Percentiles rank a stretch among this genome's conserved stretches.
Evolutionary conservation across 2,888 invertebrate genomes (phyloP).

Genomic region (Penaeus monodon): DNA sequence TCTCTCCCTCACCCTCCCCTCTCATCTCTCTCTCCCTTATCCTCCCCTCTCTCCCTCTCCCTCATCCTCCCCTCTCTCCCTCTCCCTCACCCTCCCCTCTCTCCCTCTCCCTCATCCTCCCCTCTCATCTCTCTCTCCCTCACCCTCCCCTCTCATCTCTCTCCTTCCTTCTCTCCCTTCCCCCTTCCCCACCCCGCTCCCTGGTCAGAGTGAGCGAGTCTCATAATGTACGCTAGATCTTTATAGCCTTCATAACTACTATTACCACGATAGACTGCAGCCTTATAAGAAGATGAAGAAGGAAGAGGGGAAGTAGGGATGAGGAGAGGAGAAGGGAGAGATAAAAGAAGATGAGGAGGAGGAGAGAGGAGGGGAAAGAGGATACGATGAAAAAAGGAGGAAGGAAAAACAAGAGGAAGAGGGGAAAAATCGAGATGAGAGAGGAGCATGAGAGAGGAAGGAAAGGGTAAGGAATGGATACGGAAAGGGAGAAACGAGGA

Average conservation of each 20-base stretch:
- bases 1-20: not conserved
- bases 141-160: not conserved
- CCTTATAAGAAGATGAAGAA: not conserved
- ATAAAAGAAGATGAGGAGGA: constrained; percentile 22
- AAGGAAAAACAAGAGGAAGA: not conserved
- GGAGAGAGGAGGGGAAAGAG: not conserved
- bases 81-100: not conserved
- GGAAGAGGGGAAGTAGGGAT: not conserved
- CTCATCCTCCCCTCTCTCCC: not conserved
- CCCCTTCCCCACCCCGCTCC: not conserved
- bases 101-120: no score
- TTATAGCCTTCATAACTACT: no score
- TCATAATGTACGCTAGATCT: no score
- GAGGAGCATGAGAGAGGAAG: no score
- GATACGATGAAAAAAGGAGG: not conserved
- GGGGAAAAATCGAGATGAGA: not conserved
- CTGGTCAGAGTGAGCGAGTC: not conserved
- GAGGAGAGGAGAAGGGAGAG: not conserved
- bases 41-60: not conserved
- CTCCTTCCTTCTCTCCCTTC: not conserved
- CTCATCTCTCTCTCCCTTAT: no score
- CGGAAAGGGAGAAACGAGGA: not conserved
- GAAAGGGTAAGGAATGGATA: no score
- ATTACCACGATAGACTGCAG: no score
- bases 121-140: not conserved